Evolutionary conservation across 2,888 invertebrate species (phyloP), one percentile per base, ranked within the genome.

Genomic region (Trypoxylon attenuatum): DNA sequence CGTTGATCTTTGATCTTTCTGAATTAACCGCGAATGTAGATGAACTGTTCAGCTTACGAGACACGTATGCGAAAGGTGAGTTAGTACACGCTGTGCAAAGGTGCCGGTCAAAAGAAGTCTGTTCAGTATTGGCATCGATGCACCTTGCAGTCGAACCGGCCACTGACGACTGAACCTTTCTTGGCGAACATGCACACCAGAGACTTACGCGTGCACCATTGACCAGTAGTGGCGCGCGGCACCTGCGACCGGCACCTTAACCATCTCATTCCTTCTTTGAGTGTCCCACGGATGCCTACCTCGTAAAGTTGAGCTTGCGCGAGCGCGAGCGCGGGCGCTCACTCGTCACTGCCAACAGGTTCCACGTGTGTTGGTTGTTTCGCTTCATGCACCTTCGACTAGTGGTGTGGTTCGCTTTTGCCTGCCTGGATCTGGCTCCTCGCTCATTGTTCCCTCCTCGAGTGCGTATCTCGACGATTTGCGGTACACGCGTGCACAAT

Each of bases 291-390:
- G 62, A 61, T 64, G 59, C 42, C 52, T 56, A 69, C 52, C 52
- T 68, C 71, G 61, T 73, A 69, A 73, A 73, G 59, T 64, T 71
- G 42, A 59, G 38, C 52, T 57, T 51, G 46, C 47, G 55, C n/a
- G n/a, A n/a, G n/a, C n/a, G n/a, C n/a, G n/a, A n/a, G n/a, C n/a
- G n/a, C n/a, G n/a, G n/a, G n/a, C 67, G 72, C 67, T 73, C 68
- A 73, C 73, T 71, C 73, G 62, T 69, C 63, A 42, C 55, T 25
- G 46, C 53, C 47, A 74, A 74, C 56, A 57, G 67, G 77, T 77
- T 73, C 59, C 53, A 45, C 33, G 56, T 39, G 38, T 50, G 43
- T n/a, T n/a, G n/a, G n/a, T n/a, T n/a, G n/a, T 47, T 55, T 16
- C 39, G 23, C 39, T 15, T 58, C 6, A 49, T 27, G 51, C 56